A percentile compares a stretch with the other conserved stretches of the same genome.
Conservation (phyloP, 2,113 vertebrate species). For the Atractosteus spatula region DNA sequence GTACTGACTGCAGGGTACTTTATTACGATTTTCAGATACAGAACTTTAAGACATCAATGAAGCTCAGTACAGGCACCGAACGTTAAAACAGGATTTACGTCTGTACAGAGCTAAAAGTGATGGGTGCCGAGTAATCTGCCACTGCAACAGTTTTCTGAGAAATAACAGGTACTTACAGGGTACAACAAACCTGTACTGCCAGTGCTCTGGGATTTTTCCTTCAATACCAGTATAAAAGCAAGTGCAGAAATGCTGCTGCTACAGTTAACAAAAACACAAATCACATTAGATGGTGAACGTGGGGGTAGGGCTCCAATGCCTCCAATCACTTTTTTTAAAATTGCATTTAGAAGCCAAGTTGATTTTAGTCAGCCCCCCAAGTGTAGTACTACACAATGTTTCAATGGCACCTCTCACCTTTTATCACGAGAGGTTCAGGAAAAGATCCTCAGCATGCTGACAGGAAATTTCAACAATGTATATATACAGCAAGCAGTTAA, state of each 20-base stretch:
- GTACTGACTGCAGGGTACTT: conserved; percentile 13
- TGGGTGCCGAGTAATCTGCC: not conserved
- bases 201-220: conserved; percentile 84
- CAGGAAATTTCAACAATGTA: no score
- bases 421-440: no score
- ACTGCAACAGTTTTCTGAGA: conserved; percentile 43
- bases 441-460: no score
- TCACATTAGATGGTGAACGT: conserved; percentile 67
- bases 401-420: no score
- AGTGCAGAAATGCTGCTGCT: conserved; percentile 88
- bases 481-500: no score
- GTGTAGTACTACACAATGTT: no score
- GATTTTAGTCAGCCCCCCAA: no score
- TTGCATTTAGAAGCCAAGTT: no score
- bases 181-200: conserved; percentile 93
- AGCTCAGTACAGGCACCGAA: conserved; percentile 3
- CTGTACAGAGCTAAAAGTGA: conserved; percentile 19
- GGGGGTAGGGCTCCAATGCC: no score
- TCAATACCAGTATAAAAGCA: conserved; percentile 85
- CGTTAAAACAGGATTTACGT: conserved; percentile 7
- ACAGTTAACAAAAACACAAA: conserved; percentile 92
- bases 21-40: conserved; percentile 16
- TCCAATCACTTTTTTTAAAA: no score
- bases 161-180: conserved; percentile 92
- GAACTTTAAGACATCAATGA: conserved; percentile 7